These are phyloP conservation scores for Hassar affinis DNA, from an alignment of 2,113 vertebrate genomes.

Conservation along the genomic window DNA sequence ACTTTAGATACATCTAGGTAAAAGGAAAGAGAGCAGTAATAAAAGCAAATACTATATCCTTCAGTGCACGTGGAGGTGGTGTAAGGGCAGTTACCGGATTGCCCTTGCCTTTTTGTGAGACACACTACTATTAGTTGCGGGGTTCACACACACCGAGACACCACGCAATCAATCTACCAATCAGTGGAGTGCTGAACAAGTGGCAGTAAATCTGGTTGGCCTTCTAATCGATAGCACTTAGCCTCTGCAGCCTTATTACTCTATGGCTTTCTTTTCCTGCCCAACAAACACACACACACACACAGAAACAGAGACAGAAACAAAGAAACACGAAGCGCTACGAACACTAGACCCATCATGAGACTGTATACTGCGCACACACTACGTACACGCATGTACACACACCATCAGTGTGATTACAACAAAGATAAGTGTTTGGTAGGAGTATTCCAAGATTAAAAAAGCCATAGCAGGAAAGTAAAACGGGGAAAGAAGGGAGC, in stretches of 20 bases:
- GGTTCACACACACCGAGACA: conserved; percentile 23
- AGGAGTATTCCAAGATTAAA: conserved; percentile 3
- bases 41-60: background rate
- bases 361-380: background rate
- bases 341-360: background rate
- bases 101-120: background rate
- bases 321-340: background rate
- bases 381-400: background rate
- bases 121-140: background rate
- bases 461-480: background rate
- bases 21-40: no score
- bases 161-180: conserved; percentile 52
- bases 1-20: no score
- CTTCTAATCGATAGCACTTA: conserved; percentile 53
- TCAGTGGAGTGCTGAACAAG: conserved; percentile 43
- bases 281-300: background rate
- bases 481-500: background rate
- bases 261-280: background rate
- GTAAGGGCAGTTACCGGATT: background rate
- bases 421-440: no score
- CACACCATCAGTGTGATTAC: background rate
- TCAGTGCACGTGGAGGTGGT: background rate
- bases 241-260: conserved; percentile 36
- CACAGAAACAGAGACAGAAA: background rate
- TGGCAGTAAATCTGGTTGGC: conserved; percentile 43